A percentile compares a stretch with the other conserved stretches of the same genome.
These are phyloP conservation scores for Melieria picta DNA, from an alignment of 2,888 invertebrate genomes.

Conservation along the genomic window DNA sequence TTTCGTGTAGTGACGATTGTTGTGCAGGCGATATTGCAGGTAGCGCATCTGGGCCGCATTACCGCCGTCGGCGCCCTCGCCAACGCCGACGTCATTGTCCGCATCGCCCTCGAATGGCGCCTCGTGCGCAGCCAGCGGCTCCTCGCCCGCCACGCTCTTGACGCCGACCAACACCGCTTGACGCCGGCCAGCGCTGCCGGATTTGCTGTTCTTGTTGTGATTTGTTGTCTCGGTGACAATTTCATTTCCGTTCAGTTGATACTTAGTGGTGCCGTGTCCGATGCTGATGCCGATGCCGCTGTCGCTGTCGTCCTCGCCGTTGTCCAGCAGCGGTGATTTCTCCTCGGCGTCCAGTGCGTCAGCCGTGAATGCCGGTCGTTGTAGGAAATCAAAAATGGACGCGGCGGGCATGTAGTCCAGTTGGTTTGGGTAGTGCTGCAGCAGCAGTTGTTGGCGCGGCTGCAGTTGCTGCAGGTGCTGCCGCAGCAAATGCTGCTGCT, in stretches of 20 bases:
- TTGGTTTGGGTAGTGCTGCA: slow-evolving; percentile 28
- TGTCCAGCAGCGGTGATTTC: slow-evolving; percentile 39
- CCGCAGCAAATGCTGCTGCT: slow-evolving; percentile 44
- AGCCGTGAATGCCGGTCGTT: slow-evolving; percentile 36
- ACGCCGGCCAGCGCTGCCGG: neutral
- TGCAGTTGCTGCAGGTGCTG: slow-evolving; percentile 38
- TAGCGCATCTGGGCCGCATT: slow-evolving; percentile 56
- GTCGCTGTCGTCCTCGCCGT: slow-evolving; percentile 47
- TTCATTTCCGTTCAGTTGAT: slow-evolving; percentile 53
- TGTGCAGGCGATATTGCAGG: slow-evolving; percentile 61
- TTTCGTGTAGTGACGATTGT: slow-evolving; percentile 56
- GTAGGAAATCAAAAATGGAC: slow-evolving; percentile 49
- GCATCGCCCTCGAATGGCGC: slow-evolving; percentile 43
- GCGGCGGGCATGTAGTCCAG: slow-evolving; percentile 15
- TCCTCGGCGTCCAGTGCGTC: slow-evolving; percentile 31
- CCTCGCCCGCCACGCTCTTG: neutral
- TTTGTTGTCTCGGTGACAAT: slow-evolving; percentile 14
- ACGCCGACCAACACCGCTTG: neutral
- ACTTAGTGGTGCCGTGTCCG: slow-evolving; percentile 21
- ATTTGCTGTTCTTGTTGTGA: neutral
- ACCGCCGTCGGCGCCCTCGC: slow-evolving; percentile 13
- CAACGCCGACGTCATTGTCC: slow-evolving; percentile 30
- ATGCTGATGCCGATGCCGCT: slow-evolving; percentile 3
- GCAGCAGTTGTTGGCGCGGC: slow-evolving; percentile 39
- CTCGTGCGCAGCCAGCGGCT: slow-evolving; percentile 26